Conservation (phyloP, 2,113 vertebrate genomes). For the Onychorhynchus coronatus region DNA sequence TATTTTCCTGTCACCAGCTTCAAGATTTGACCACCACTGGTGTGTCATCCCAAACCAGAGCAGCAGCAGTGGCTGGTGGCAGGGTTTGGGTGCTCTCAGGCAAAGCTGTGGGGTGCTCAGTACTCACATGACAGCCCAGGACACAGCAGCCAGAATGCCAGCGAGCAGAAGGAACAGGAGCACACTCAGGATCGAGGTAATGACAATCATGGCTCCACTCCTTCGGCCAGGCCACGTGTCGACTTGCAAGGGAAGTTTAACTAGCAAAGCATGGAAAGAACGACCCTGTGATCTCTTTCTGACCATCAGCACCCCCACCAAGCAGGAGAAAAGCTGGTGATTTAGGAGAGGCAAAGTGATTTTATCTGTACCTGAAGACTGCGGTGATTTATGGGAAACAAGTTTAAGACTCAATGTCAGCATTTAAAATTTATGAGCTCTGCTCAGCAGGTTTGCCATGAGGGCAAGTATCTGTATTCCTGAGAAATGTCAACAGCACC, state of each 20-base stretch:
- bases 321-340: background rate
- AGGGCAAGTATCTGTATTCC: background rate
- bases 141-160: constrained; percentile 23
- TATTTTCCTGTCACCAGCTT: background rate
- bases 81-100: background rate
- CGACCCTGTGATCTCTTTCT: background rate
- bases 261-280: background rate
- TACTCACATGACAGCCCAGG: constrained; percentile 62
- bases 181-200: constrained; percentile 69
- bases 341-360: background rate
- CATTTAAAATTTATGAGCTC: background rate
- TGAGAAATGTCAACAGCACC: background rate
- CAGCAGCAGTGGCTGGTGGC: background rate
- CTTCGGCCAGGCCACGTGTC: constrained; percentile 67
- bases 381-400: background rate
- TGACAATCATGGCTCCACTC: constrained; percentile 70
- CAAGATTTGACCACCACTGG: background rate
- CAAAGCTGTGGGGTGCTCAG: background rate
- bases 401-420: background rate
- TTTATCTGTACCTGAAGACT: background rate
- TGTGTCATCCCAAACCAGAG: background rate
- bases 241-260: background rate
- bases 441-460: background rate
- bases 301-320: background rate
- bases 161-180: constrained; percentile 63